Evolutionary conservation across 1,140 invertebrate genomes (phyloP), one percentile per base, ranked within the genome.

Genomic region (Anagrus nilaparvatae): DNA sequence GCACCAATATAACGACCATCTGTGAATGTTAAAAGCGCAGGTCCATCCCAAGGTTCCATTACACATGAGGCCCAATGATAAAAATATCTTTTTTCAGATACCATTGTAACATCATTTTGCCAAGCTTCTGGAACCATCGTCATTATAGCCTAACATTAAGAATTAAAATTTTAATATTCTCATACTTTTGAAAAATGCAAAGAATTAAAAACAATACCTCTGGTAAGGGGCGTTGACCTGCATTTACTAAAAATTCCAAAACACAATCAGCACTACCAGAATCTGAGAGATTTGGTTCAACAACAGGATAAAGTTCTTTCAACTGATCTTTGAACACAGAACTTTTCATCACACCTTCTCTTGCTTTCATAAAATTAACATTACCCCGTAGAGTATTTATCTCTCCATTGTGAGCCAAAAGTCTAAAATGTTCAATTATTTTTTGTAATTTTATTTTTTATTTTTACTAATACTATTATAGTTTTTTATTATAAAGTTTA

Each of bases 61-160:
- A 81, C 82, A 61, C 92, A 97, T 0, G 91, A 82, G 20, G 91
- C 84, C 93, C 94, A 99, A 44, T 91, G 81, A 63, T 99, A 99
- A 61, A 95, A 99, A 56, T 93, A 84, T 32, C 85, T 78, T 68
- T 97, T 98, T 51, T 93, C 87, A 33, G 79, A 72, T 5, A 82
- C 73, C 95, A 99, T 99, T 7, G 85, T 84, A 34, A 75, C 66
- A 58, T 95, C 88, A 60, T 98, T 96, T 63, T 99, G 94, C 95
- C 96, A 99, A 5, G 96, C 96, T 70, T 99, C 95, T 2, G 96
- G 96, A 20, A 99, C 93, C 94, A 99, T 97, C 1, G 90, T 97
- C 87, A 98, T 95, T 16, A 98, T 88, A 46, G 94, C 93, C 81
- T 84, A 51, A 38, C 17, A 51, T 40, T 51, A 52, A 33, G 43